Percentiles rank a stretch among this genome's conserved stretches.
phyloP scores from a whole-genome alignment of 2,113 vertebrate genomes.

The Chrysemys picta region DNA sequence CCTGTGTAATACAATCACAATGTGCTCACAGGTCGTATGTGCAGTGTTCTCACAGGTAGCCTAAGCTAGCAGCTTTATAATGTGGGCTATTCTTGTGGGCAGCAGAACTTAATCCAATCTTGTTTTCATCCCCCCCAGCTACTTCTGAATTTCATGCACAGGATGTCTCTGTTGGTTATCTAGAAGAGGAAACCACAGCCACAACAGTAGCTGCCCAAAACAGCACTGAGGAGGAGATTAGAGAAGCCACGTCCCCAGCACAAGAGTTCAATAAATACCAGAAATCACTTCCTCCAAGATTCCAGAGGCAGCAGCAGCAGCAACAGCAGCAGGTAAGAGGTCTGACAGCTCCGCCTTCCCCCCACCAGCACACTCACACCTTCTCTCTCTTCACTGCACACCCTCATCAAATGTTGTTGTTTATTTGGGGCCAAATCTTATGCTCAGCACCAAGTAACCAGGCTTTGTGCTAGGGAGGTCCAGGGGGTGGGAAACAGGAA shows the following conservation, averaged over 20 bases:
- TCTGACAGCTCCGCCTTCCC: not conserved
- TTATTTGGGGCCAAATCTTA: not conserved
- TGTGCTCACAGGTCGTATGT: rapidly evolving
- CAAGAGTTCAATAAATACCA: conserved; percentile 90
- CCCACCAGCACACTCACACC: too few relatives aligned
- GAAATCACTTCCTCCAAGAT: conserved; percentile 91
- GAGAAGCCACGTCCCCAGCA: conserved; percentile 85
- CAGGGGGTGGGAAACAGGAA: not conserved
- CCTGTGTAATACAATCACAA: not conserved
- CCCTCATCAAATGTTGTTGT: not conserved
- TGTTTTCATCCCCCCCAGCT: conserved; percentile 42
- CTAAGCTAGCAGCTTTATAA: not conserved
- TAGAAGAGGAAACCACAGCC: conserved; percentile 78
- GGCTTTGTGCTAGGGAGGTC: not conserved
- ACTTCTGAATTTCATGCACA: conserved; percentile 77
- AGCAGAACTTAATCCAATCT: not conserved
- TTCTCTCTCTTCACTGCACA: not conserved
- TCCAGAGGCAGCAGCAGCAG: conserved; percentile 87
- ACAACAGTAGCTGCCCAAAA: conserved; percentile 66
- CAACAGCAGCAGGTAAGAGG: conserved; percentile 80
- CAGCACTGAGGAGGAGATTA: conserved; percentile 86
- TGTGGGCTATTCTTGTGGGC: rapidly evolving
- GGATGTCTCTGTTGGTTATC: conserved; percentile 69
- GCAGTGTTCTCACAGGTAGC: rapidly evolving
- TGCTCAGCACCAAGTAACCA: not conserved